Evolutionary conservation across 2,797 vertebrate genomes (phyloP), one percentile per base, ranked within the genome.

Genomic region (Leuciscus waleckii): DNA sequence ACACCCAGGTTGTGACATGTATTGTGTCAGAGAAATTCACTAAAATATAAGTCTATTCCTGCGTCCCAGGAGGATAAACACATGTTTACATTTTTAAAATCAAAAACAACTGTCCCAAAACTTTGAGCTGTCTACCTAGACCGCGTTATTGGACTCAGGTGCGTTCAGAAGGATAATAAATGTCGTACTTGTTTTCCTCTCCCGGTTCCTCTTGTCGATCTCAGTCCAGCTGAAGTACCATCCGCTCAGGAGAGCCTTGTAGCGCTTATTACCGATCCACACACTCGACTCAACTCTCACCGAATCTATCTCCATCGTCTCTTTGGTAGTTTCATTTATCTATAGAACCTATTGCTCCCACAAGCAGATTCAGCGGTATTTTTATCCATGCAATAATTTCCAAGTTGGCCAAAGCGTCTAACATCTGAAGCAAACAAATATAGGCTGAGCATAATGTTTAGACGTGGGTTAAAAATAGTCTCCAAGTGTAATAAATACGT

Each of bases 221-320:
- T 95, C 93, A 78, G 94, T 95, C 95, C 95, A 96, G 41, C 92
- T 94, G 89, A 96, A 94, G 46, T 93, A 86, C 94, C 95, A 95
- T 51, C 94, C 95, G 0, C 93, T 95, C 46, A 96, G 90, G 0
- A 93, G 89, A 35, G 94, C 94, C 56, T 92, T 91, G 90, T 94
- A 91, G 73, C 94, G 91, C 86, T 92, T 95, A 17, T 70, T 94
- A 0, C 93, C 93, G 90, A 96, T 87, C 94, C 94, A 95, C 85
- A 96, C 82, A 79, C 91, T 95, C 1, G 95, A 95, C 90, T 96
- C 94, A 81, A 96, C 82, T 79, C 88, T 85, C 67, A 89, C 86
- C 32, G 83, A 71, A 68, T 94, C 93, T 0, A 87, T 84, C 86
- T 96, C 95, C 95, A 95, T 92, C 67, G 39, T 61, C 43, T 68